These are phyloP conservation scores for Triops cancriformis DNA, from an alignment of 1,140 invertebrate genomes.

Conservation along the genomic window DNA sequence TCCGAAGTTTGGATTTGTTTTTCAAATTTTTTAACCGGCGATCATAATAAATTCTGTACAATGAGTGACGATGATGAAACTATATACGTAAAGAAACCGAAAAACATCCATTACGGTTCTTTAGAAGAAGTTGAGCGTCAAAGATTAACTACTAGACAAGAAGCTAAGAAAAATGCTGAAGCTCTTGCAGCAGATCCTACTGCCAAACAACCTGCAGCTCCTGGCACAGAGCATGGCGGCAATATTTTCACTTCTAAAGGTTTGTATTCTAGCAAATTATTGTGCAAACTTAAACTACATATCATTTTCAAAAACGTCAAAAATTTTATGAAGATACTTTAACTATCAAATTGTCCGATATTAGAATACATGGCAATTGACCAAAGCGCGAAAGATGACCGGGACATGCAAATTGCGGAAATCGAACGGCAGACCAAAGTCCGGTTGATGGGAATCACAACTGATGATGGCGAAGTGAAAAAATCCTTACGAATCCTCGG, in stretches of 20 bases:
- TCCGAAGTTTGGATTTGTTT: not conserved
- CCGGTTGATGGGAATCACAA: conserved; percentile 52
- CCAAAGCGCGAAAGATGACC: not conserved
- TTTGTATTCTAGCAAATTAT: no score
- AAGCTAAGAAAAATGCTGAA: not conserved
- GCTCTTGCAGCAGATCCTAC: not conserved
- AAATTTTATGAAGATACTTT: no score
- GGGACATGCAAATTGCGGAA: not conserved
- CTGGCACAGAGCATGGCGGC: not conserved
- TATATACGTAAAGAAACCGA: not conserved
- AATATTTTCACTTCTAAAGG: not conserved
- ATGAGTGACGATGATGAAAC: conserved; percentile 5
- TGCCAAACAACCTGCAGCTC: not conserved
- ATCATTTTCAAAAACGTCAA: no score
- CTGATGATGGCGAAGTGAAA: conserved; percentile 90
- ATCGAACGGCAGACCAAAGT: not conserved
- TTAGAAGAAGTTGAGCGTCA: conserved; percentile 6
- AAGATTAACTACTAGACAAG: not conserved
- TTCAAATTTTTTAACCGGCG: not conserved
- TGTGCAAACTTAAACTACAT: no score
- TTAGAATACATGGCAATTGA: not conserved
- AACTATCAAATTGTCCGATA: not conserved
- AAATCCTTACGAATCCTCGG: conserved; percentile 78
- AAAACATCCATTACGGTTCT: not conserved
- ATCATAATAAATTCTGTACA: not conserved